Base-by-base conservation (phyloP, 2,888 invertebrate genomes). In the Hofmannophila pseudospretella region DNA sequence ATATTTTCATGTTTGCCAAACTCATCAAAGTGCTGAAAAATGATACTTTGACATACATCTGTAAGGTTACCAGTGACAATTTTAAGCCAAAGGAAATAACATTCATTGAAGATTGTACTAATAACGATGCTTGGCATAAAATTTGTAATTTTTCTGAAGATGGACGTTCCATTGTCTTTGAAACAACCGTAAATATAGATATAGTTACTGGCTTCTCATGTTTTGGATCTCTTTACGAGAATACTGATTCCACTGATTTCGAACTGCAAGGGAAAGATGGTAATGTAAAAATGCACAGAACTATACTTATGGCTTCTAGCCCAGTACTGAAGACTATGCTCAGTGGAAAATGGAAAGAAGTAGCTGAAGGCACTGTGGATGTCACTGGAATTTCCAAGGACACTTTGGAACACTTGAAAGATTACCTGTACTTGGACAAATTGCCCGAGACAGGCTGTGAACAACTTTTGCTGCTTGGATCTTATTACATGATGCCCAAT, bases 311-410 rank as follows among this genome's bases (percentile, higher is more conserved):
- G 2, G 14, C 16, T 0, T 36, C 14, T 5, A 36, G 35, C 7
- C 35, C 35, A 29, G 35, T 36, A n/a, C n/a, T 36, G 22, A 29
- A 30, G n/a, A 10, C 8, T 3, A 36, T 36, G 35, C 13, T 36
- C 7, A 9, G 12, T 14, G 35, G 35, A 2, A 23, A 36, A 14
- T 36, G 35, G 35, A 22, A 22, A 10, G 35, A 36, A 20, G 29
- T 22, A 2, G 12, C 13, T 1, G 35, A 36, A 29, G 23, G 30
- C 3, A 13, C 13, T n/a, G 22, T 36, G 4, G 7, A 20, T 5
- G 20, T 20, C n/a, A n/a, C n/a, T n/a, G n/a, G 31, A 9, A 19
- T 9, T 2, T 25, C 25, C 1, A n/a, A 10, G 9, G 9, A 2
- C 4, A 25, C 25, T 9, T 25, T 25, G n/a, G 9, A 25, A 25